These are phyloP conservation scores for Amazona ochrocephala DNA, from an alignment of 2,797 vertebrate species.

Conservation along the genomic window DNA sequence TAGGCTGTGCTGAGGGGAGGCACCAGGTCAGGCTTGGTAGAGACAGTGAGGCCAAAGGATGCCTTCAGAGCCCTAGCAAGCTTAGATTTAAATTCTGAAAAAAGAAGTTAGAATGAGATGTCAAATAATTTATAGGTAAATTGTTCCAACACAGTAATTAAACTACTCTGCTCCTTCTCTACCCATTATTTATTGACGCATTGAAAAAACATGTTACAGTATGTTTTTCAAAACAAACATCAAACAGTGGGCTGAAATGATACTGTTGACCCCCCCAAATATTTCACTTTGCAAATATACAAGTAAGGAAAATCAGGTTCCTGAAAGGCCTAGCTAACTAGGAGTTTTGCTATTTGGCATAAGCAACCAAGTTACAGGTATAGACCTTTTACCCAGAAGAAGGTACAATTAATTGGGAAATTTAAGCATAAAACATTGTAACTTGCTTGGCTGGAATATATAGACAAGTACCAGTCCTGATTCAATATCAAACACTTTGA, in stretches of 20 bases:
- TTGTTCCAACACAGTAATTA: not conserved
- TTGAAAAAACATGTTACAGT: not conserved
- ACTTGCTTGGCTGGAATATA: not conserved
- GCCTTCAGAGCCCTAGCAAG: not conserved
- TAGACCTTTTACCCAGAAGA: not conserved
- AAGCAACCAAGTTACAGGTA: not conserved
- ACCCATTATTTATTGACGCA: not conserved
- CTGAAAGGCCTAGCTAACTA: not conserved
- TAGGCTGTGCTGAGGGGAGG: not conserved
- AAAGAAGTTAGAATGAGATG: not conserved
- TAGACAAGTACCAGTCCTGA: not conserved
- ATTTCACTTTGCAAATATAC: not conserved
- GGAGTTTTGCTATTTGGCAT: not conserved
- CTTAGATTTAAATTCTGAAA: not conserved
- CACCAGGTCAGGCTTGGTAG: not conserved
- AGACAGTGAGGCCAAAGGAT: fast-evolving
- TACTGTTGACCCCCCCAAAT: not conserved
- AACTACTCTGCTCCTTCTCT: not conserved
- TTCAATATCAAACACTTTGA: not conserved
- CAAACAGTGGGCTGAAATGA: not conserved
- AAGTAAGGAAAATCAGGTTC: not conserved
- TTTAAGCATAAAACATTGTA: not conserved
- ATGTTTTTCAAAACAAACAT: not conserved
- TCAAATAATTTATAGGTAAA: not conserved
- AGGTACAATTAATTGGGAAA: not conserved